Percentiles rank a stretch among this genome's conserved stretches.
Conservation (phyloP, 2,113 vertebrate genomes). For the Clinocottus analis region DNA sequence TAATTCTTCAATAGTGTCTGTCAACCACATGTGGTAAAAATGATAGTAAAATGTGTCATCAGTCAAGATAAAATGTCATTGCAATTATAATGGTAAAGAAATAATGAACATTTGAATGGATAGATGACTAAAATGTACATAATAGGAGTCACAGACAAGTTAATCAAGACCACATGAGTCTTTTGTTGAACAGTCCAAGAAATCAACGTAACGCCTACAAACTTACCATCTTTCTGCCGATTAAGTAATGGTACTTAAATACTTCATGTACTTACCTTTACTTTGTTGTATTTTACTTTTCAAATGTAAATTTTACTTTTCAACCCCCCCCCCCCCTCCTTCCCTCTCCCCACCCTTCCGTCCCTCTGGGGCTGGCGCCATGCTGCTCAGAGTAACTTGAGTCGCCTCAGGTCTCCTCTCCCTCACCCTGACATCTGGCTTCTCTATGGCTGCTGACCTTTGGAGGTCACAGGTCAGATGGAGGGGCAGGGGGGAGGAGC, state of each 20-base stretch:
- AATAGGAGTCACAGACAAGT: not conserved
- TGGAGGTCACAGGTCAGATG: slow-evolving; percentile 84
- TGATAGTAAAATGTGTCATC: not conserved
- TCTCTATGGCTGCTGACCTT: slow-evolving; percentile 88
- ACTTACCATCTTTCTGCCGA: not conserved
- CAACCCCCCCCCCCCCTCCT: no score
- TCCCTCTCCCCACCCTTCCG: no score
- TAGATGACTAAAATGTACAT: not conserved
- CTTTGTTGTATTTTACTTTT: not conserved
- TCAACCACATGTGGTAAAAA: not conserved
- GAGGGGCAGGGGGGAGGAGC: slow-evolving; percentile 17
- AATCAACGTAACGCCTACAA: not conserved
- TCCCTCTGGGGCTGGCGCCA: slow-evolving; percentile 81
- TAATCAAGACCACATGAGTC: not conserved
- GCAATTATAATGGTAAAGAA: not conserved
- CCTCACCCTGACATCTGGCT: slow-evolving; percentile 91
- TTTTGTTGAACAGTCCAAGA: not conserved
- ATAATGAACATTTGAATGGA: not conserved
- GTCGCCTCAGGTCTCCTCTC: slow-evolving; percentile 83
- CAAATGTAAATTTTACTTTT: no score
- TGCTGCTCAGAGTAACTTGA: slow-evolving; percentile 87
- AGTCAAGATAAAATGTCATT: not conserved
- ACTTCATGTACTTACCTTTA: not conserved
- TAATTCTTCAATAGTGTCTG: not conserved
- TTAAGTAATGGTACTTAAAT: not conserved